Base-by-base conservation (phyloP, 2,113 vertebrate species). In the Zapus hudsonius region DNA sequence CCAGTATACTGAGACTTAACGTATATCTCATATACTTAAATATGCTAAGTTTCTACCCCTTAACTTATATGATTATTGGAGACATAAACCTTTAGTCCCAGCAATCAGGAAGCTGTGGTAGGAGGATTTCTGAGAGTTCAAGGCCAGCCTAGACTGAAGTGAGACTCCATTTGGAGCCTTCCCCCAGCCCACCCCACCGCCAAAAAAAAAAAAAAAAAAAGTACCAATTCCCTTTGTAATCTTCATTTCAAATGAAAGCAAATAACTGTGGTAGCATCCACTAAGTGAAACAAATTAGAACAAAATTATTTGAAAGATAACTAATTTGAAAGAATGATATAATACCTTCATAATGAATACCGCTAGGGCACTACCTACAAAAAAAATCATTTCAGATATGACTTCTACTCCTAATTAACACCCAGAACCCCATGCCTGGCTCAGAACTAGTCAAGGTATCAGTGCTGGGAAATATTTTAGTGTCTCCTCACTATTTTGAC, bases 361-460 rank as follows among this genome's bases (percentile, higher is more conserved):
- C 4, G 3, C 10, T 15, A 33, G 20, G 44, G 12, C 19, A 8
- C 29, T 36, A 10, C 2, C 0, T 82, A n/a, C 69, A n/a, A 25
- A 72, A 82, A 64, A n/a, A 19, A 27, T 66, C 23, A 36, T 47
- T 44, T 40, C 1, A 13, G 38, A 66, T n/a, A 13, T 57, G 86
- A 70, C 25, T 33, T 57, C 47, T 5, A 16, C 33, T 31, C 52
- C 1, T 4, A 36, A 76, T 7, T 7, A 42, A 20, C 16, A 36
- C 7, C 13, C 8, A 16, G 38, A 84, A 25, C 73, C 64, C 33
- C 11, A n/a, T 38, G 57, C 17, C 67, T 78, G n/a, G 15, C 40
- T 57, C 74, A 38, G 61, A 73, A 74, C 57, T 80, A 57, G 52
- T 87, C 95, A 75, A 33, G 73, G 72, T 72, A 85, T n/a, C 12